phyloP scores from a whole-genome alignment of 2,888 invertebrate species.

The Pterostichus niger region DNA sequence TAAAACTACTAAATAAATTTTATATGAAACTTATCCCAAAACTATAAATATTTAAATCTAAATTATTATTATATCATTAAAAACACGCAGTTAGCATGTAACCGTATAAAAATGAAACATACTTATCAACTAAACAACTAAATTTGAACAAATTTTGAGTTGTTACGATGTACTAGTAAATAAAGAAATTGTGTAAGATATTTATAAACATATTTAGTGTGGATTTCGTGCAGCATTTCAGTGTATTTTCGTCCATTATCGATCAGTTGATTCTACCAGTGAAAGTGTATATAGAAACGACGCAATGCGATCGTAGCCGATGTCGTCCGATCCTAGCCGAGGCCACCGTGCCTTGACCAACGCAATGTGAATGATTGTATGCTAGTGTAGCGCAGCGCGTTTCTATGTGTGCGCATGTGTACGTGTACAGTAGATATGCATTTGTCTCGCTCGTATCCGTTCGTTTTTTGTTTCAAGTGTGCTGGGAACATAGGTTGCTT shows the following conservation, averaged over 20 bases:
- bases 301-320: conserved; percentile 14
- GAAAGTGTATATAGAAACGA: conserved; percentile 9
- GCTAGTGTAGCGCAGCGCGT: conserved; percentile 27
- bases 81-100: too few species aligned
- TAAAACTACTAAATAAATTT: too few species aligned
- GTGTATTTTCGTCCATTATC: conserved; percentile 36
- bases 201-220: conserved; percentile 12
- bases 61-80: too few species aligned
- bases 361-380: conserved; percentile 51
- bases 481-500: conserved; percentile 33
- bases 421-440: conserved; percentile 2
- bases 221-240: conserved; percentile 20
- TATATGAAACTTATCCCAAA: too few species aligned
- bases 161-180: background rate
- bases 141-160: too few species aligned
- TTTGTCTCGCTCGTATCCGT: conserved; percentile 4
- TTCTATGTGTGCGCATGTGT: background rate
- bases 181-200: background rate
- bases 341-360: conserved; percentile 31
- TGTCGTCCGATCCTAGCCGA: background rate
- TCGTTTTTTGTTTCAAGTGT: conserved; percentile 18
- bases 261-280: background rate
- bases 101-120: too few species aligned
- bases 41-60: too few species aligned
- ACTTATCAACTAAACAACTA: too few species aligned